phyloP scores from a whole-genome alignment of 1,140 invertebrate genomes.

The Zaprionus africanus region DNA sequence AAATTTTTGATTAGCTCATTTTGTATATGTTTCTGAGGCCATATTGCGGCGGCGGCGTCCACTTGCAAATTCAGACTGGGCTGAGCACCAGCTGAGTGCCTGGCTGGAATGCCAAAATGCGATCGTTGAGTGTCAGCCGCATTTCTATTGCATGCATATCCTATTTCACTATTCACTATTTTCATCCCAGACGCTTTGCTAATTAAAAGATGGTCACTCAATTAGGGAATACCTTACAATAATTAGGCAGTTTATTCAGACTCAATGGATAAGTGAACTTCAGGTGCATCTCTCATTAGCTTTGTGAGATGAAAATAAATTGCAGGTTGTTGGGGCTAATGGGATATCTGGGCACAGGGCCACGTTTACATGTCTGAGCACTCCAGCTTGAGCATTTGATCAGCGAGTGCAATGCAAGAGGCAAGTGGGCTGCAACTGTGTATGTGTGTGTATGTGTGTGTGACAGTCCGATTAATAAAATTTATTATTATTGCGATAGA shows the following conservation, averaged over 20 bases:
- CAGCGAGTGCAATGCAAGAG: conserved; percentile 3
- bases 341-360: conserved; percentile 24
- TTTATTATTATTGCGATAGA: conserved; percentile 81
- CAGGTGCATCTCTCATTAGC: not conserved
- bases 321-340: conserved; percentile 20
- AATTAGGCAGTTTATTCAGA: conserved; percentile 66
- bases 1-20: conserved; percentile 74
- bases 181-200: not conserved
- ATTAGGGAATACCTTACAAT: conserved; percentile 59
- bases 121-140: not conserved
- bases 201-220: conserved; percentile 28
- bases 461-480: conserved; percentile 79
- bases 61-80: not conserved
- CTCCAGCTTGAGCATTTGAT: conserved; percentile 37
- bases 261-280: not conserved
- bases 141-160: not conserved
- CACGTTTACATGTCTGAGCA: conserved; percentile 55
- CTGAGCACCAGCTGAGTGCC: not conserved
- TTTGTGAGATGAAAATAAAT: conserved; percentile 64
- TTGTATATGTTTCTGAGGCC: conserved; percentile 22
- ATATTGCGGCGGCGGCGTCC: not conserved
- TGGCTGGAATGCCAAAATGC: not conserved
- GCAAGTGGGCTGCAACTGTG: not conserved
- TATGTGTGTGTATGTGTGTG: conserved; percentile 33
- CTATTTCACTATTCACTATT: not conserved